Evolutionary conservation across 1,140 invertebrate species (phyloP), one percentile per base, ranked within the genome.

Genomic region (Heliothis virescens): DNA sequence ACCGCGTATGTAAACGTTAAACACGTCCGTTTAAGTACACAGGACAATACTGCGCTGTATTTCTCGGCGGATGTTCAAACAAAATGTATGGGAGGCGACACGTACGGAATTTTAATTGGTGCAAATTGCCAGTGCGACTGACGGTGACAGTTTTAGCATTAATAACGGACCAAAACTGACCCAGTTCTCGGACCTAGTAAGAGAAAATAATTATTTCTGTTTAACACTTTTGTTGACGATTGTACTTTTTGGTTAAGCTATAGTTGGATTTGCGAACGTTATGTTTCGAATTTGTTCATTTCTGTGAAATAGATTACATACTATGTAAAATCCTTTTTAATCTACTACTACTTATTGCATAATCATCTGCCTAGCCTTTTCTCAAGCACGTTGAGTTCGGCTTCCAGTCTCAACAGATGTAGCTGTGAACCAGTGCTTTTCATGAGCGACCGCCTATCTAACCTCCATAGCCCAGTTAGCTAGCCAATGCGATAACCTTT

Each of bases 21-120:
- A 82, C 83, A 84, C 80, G 83, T 82, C 69, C 80, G 76, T 84
- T 84, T 79, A 80, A 82, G 74, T 77, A 84, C 65, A 77, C 80
- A 69, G 79, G 47, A 80, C 79, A 84, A 80, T 83, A 77, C 74
- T 59, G 55, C 48, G 62, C 71, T 82, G 67, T 79, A 72, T 79
- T 63, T 77, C 75, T 77, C 75, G 52, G 52, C 52, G 75, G 75
- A 67, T 65, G 60, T 65, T 67, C 82, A 83, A 83, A 83, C 82
- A 81, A 81, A 81, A 83, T 80, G 79, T 81, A 83, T 83, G 80
- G 57, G 59, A 47, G n/a, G 16, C 57, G 53, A 79, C 79, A 77
- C 73, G 74, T 62, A 71, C 65, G 26, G 82, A 79, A 83, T 83
- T 81, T 79, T 79, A 83, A 83, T 83, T 71, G 82, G 79, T 60